Evolutionary conservation across 2,797 vertebrate genomes (phyloP).

Genomic region (Glyptemys insculpta): DNA sequence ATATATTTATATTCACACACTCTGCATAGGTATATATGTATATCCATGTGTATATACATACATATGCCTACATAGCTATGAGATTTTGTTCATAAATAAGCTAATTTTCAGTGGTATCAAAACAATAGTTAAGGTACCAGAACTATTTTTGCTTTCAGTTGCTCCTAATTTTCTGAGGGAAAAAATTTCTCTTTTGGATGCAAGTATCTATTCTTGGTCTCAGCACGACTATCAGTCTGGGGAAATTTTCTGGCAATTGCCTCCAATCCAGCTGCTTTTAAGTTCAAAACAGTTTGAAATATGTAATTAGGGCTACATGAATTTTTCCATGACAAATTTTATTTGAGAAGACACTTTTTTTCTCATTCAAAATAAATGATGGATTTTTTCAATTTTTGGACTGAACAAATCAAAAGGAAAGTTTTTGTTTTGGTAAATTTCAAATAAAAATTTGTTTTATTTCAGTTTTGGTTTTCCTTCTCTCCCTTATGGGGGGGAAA

Average conservation of each 20-base stretch:
- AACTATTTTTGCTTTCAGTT: background rate
- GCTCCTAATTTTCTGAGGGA: background rate
- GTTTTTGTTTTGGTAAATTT: background rate
- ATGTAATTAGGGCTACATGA: background rate
- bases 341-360: background rate
- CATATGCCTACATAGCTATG: background rate
- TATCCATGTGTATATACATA: background rate
- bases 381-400: background rate
- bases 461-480: background rate
- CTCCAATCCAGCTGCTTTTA: background rate
- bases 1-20: background rate
- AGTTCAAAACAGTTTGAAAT: background rate
- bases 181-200: background rate
- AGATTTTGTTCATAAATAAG: background rate
- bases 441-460: background rate
- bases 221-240: too few species aligned
- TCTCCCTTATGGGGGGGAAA: background rate
- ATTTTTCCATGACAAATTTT: background rate
- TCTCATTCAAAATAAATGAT: background rate
- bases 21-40: background rate
- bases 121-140: background rate
- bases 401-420: background rate
- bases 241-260: background rate
- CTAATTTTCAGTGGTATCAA: background rate
- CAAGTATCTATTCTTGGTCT: background rate